Base-by-base conservation (phyloP, 2,888 invertebrate species). In the Hyppa rectilinea region DNA sequence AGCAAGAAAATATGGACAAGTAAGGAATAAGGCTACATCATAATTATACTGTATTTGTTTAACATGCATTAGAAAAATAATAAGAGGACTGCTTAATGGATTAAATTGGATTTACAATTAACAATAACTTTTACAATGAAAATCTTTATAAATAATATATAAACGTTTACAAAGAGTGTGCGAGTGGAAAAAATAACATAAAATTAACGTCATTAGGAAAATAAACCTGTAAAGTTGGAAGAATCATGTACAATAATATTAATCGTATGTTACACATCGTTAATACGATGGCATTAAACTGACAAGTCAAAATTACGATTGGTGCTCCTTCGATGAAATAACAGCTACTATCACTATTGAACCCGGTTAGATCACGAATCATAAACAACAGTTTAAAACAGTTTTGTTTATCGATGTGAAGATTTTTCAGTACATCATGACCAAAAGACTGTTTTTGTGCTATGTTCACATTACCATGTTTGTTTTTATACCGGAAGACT, bases 1-100 rank as follows among this genome's bases (percentile, higher is more conserved):
- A 59, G 9, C 7, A 29, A 20, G 12, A 23, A 65, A 75, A 64
- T 47, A 47, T 29, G 26, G n/a, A 43, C 43, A 31, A 29, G 53
- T 29, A 29, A 9, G 1, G 5, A 40, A n/a, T 34, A 52, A 12
- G 14, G n/a, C 5, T 34, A n/a, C 45, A 17, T 26, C 9, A 40
- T n/a, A 49, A 40, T 17, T 17, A n/a, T 40, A 20, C 17, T 12
- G 23, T 29, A 23, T 31, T 43, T 23, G 17, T 34, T 58, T n/a
- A 38, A 38, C 10, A 53, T 6, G 10, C n/a, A 40, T 40, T 12
- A 58, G 4, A 58, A 58, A 20, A n/a, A n/a, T 34, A n/a, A n/a
- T 34, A 34, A 53, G n/a, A 31, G 4, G 12, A 20, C 12, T 40
- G 40, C 12, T 26, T 29, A 20, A 20, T 29, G 26, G 2, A 38